A percentile compares a stretch with the other conserved stretches of the same genome.
These are phyloP conservation scores for Lagenorhynchus albirostris DNA, from an alignment of 2,113 vertebrate species.

Conservation along the genomic window DNA sequence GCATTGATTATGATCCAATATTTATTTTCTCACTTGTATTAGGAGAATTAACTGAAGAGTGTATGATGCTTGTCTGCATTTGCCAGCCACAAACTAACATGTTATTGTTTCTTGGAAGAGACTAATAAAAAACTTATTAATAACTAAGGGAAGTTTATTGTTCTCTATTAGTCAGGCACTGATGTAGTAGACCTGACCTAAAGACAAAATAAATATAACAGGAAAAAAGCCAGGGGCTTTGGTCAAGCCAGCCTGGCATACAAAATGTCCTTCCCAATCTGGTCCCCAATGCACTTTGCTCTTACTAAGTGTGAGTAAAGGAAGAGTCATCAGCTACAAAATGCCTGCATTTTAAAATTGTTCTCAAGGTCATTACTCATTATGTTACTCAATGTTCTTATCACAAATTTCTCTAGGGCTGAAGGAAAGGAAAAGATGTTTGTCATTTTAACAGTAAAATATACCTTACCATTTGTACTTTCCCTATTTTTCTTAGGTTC, in stretches of 20 bases:
- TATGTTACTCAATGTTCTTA: not conserved
- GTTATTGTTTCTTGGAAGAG: not conserved
- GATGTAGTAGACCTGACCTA: not conserved
- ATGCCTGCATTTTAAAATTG: not conserved
- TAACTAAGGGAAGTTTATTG: constrained; percentile 14
- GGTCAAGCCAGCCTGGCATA: not conserved
- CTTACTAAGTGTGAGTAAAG: not conserved
- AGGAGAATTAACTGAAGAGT: constrained; percentile 28
- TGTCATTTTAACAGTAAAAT: not conserved
- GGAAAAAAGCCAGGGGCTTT: not conserved
- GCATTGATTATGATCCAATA: not conserved
- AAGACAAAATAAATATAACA: constrained; percentile 26
- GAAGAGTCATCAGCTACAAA: not conserved
- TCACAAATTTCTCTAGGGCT: not conserved
- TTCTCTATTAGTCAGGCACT: constrained; percentile 23
- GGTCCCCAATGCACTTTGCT: not conserved
- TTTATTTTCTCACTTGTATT: not conserved
- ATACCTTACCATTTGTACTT: not conserved
- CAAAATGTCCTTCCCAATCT: not conserved
- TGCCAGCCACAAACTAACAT: not conserved
- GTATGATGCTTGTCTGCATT: not conserved
- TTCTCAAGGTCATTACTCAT: not conserved
- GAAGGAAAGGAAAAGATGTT: not conserved
- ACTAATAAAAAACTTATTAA: constrained; percentile 59
- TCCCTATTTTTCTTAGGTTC: not conserved